Percentiles rank a stretch among this genome's conserved stretches.
Evolutionary conservation across 1,140 invertebrate species (phyloP).

Genomic region (Cydia fagiglandana): DNA sequence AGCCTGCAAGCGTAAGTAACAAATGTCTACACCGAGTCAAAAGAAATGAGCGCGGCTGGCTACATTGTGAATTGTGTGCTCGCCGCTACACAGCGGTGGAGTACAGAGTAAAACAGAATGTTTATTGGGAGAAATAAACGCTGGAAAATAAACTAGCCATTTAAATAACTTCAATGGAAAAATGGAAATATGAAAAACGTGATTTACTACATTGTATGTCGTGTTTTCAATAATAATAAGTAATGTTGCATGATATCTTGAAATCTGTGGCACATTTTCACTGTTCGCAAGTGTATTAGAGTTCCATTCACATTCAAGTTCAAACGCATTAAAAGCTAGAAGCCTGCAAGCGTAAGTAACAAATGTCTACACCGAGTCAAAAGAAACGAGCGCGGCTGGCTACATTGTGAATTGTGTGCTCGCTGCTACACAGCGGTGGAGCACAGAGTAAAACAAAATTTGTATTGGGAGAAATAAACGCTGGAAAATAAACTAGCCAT

Average conservation of each 20-base stretch:
- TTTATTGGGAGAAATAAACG: not conserved
- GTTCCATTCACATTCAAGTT: too few relatives aligned
- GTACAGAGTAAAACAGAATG: not conserved
- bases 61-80: slow-evolving; percentile 7
- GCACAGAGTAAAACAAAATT: too few relatives aligned
- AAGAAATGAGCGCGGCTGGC: slow-evolving; percentile 2
- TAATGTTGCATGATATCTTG: too few relatives aligned
- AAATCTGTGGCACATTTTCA: too few relatives aligned
- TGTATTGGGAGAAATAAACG: too few relatives aligned
- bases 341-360: not conserved
- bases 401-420: not conserved
- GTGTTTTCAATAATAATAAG: not conserved
- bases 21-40: not conserved
- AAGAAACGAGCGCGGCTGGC: not conserved
- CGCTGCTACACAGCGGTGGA: not conserved
- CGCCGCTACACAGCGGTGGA: not conserved
- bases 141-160: too few relatives aligned
- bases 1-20: not conserved
- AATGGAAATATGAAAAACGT: not conserved
- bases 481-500: too few relatives aligned
- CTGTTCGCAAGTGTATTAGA: too few relatives aligned
- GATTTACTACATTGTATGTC: too few relatives aligned
- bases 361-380: not conserved
- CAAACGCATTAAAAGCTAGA: not conserved
- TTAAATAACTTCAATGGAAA: too few relatives aligned